Percentiles rank a stretch among this genome's conserved stretches.
Evolutionary conservation across 23 tunicate species (phyloP).

Genomic region (Clavelina lepadiformis): DNA sequence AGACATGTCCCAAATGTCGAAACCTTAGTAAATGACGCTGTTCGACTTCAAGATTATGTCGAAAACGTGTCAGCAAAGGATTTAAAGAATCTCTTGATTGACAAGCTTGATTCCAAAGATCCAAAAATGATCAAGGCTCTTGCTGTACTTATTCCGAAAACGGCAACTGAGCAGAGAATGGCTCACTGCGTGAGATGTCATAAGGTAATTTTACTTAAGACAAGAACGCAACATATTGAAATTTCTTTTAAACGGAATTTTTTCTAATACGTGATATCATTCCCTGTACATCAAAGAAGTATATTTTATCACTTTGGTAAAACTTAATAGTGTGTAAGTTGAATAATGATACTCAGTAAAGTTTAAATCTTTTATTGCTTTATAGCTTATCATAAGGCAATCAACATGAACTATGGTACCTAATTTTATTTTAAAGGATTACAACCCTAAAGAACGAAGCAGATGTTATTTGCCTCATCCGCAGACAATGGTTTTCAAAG

Average conservation of each 20-base stretch:
- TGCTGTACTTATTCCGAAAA: conserved; percentile 33
- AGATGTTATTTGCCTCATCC: conserved; percentile 95
- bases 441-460: conserved; percentile 42
- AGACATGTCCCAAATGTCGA: conserved; percentile 28
- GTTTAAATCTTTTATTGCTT: too few relatives aligned
- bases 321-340: too few relatives aligned
- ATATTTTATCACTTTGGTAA: too few relatives aligned
- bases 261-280: too few relatives aligned
- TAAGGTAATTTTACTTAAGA: too few relatives aligned
- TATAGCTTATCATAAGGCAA: too few relatives aligned
- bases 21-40: conserved; percentile 48
- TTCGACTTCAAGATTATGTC: conserved; percentile 34
- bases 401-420: too few relatives aligned
- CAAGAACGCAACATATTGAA: too few relatives aligned
- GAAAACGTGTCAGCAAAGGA: conserved; percentile 51
- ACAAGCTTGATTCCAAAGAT: conserved; percentile 56
- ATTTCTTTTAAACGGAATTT: too few relatives aligned
- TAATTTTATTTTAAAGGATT: conserved; percentile 20
- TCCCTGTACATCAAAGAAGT: too few relatives aligned
- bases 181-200: conserved; percentile 88
- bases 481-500: conserved; percentile 75
- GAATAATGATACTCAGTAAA: too few relatives aligned
- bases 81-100: conserved; percentile 31
- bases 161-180: conserved; percentile 30
- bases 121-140: conserved; percentile 62